Evolutionary conservation across 2,797 vertebrate genomes (phyloP).

Genomic region (Periparus ater): DNA sequence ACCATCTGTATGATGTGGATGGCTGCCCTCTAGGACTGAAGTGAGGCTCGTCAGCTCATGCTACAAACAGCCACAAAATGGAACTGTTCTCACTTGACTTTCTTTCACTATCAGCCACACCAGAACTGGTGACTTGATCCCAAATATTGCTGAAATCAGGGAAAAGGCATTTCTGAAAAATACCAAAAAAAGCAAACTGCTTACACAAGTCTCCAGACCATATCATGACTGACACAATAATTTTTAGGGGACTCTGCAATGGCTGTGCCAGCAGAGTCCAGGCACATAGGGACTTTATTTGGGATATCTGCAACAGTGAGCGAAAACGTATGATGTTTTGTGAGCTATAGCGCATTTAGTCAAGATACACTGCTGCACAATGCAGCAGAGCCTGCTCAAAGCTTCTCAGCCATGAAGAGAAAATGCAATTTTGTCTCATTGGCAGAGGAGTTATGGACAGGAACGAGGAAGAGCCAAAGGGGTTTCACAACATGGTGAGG

Average conservation of each 20-base stretch:
- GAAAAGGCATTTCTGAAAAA: neutral
- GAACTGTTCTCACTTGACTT: neutral
- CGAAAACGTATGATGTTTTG: conserved; percentile 13
- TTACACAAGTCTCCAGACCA: neutral
- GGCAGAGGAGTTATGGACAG: neutral
- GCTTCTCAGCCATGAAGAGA: conserved; percentile 23
- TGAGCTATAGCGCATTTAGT: neutral
- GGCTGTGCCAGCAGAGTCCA: neutral
- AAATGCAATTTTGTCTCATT: neutral
- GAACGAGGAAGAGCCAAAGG: neutral
- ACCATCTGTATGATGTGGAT: neutral
- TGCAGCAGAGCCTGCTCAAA: conserved; percentile 3
- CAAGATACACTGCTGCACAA: conserved; percentile 7
- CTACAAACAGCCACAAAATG: neutral
- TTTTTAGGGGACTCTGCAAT: neutral
- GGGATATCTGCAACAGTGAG: neutral
- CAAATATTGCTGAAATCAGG: neutral
- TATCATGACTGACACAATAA: neutral
- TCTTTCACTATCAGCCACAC: neutral
- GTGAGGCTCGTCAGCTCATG: neutral
- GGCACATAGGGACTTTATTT: neutral
- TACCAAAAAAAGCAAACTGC: neutral
- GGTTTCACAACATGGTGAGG: neutral
- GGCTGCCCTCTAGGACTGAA: neutral
- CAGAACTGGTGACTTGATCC: neutral